Base-by-base conservation (phyloP, 2,113 vertebrate species). In the Gallinago undulata region DNA sequence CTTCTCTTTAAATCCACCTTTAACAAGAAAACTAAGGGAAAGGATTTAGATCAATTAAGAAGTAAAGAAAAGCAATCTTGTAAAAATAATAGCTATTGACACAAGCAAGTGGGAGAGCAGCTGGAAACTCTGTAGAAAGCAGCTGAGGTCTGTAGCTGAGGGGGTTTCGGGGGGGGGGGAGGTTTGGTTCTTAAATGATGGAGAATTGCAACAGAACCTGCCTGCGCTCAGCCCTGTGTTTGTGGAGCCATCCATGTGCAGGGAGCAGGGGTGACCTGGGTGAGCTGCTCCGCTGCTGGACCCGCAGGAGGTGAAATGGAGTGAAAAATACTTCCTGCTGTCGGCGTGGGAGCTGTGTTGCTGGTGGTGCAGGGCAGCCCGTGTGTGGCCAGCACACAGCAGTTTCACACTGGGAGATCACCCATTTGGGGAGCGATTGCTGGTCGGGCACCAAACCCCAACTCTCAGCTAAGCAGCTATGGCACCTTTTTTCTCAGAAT, bases 1-100 rank as follows among this genome's bases (percentile, higher is more conserved):
- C 93, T 96, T 68, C 75, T 74, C 94, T 95, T 97, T 95, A 97
- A 97, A 97, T 97, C 97, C 97, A 97, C 85, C 92, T 97, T 97
- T 97, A 97, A 97, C 96, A 97, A 96, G 97, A 97, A 96, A 97
- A 96, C 66, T 30, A 75, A 96, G 94, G 95, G 95, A 93, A 96
- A 96, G 97, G 97, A 97, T 97, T 97, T 97, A 94, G 60, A 87
- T 97, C 97, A 97, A 97, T 97, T 97, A 97, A 97, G 77, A 84
- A 91, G 91, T 90, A 79, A 96, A 90, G 90, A 96, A 96, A 93
- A 90, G 63, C 84, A 94, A 53, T 82, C 59, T 80, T 72, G 87
- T 95, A 96, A 96, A 96, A 97, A 95, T 93, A 97, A 95, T 93
- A 97, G 91, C 81, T 93, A 10, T 92, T 94, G 89, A 89, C 74